Percentiles rank a stretch among this genome's conserved stretches.
Conservation (phyloP, 2,113 vertebrate species). For the Salvator merianae region DNA sequence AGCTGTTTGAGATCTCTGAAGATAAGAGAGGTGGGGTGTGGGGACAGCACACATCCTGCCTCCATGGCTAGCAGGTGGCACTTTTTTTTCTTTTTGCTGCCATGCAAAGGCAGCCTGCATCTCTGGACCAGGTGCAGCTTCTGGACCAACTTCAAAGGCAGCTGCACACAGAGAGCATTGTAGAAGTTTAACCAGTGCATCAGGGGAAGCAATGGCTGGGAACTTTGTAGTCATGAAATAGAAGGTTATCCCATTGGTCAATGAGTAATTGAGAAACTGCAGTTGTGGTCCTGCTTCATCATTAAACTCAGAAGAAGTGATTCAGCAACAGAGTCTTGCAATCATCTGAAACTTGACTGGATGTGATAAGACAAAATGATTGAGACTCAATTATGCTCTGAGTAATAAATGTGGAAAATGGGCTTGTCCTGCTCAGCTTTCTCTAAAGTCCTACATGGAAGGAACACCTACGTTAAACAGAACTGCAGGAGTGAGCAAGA, state of each 20-base stretch:
- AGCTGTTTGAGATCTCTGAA: too few relatives aligned
- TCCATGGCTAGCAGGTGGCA: too few relatives aligned
- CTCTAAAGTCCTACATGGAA: neutral
- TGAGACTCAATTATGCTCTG: neutral
- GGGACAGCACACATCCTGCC: too few relatives aligned
- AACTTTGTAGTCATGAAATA: neutral
- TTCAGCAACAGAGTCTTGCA: neutral
- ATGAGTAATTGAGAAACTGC: neutral
- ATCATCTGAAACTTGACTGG: neutral
- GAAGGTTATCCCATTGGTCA: neutral
- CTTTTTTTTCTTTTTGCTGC: too few relatives aligned
- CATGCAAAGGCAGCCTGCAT: too few relatives aligned
- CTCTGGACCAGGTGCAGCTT: too few relatives aligned
- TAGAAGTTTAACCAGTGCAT: too few relatives aligned
- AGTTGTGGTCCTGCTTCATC: too few relatives aligned
- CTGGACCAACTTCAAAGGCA: too few relatives aligned
- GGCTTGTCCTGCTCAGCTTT: neutral
- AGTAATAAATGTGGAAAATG: conserved; percentile 5
- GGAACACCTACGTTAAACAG: neutral
- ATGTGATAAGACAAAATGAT: conserved; percentile 3
- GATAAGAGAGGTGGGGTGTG: too few relatives aligned
- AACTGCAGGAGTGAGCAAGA: neutral
- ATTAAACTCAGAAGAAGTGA: neutral
- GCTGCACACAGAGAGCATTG: too few relatives aligned
- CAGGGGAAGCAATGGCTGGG: too few relatives aligned